phyloP scores from a whole-genome alignment of 2,797 vertebrate genomes.

The Lacerta bilineata region DNA sequence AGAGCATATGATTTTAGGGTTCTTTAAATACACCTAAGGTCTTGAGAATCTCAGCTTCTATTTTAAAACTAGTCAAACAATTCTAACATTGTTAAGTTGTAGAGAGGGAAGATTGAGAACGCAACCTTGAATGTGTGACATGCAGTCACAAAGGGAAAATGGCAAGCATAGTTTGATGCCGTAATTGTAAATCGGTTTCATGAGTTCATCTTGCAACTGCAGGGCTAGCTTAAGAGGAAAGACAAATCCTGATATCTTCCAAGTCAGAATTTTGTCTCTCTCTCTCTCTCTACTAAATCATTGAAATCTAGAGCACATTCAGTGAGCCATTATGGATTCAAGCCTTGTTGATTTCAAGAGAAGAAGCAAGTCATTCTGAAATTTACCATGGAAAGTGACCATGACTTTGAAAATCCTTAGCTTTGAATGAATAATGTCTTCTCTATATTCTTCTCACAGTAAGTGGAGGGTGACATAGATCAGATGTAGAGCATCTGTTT shows the following conservation, averaged over 20 bases:
- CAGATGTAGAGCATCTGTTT: too few species aligned
- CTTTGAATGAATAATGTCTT: neutral
- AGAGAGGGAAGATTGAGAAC: neutral
- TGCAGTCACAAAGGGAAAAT: neutral
- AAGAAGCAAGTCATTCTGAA: neutral
- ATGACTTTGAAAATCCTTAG: neutral
- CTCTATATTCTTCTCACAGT: neutral
- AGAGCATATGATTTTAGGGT: constrained; percentile 14
- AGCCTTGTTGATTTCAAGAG: neutral
- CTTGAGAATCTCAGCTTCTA: constrained; percentile 29
- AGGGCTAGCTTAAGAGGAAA: neutral
- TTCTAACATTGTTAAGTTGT: neutral
- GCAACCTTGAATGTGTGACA: neutral
- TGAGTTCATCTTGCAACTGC: too few species aligned
- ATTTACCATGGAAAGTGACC: neutral
- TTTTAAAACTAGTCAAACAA: constrained; percentile 40
- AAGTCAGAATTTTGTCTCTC: neutral
- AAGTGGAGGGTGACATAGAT: neutral
- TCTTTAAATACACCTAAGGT: constrained; percentile 32
- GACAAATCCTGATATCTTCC: neutral
- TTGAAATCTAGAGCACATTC: neutral
- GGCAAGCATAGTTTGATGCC: neutral
- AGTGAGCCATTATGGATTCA: neutral
- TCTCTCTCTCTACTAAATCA: neutral
- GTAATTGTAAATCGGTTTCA: neutral